These are phyloP conservation scores for Pocillopora grandis DNA, from an alignment of 92 coral and sea anemone genomes.

Conservation along the genomic window DNA sequence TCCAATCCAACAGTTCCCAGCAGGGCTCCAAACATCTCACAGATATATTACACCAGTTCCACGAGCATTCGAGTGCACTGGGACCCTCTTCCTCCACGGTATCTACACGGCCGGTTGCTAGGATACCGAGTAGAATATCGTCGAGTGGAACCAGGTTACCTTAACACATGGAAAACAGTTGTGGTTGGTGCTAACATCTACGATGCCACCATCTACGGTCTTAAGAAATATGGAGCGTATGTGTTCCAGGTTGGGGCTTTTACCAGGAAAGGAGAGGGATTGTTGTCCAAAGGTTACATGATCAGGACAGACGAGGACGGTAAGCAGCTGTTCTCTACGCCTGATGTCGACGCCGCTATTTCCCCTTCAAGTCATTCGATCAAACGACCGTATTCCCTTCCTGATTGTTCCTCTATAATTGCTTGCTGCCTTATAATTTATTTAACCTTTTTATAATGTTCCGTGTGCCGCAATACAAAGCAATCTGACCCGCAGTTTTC, in stretches of 20 bases:
- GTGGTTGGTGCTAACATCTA: slow-evolving; percentile 43
- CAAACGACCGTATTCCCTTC: too few species aligned
- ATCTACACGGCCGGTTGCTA: slow-evolving; percentile 77
- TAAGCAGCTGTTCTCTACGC: slow-evolving; percentile 13
- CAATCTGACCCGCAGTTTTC: too few species aligned
- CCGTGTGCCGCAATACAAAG: too few species aligned
- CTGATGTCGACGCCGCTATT: background rate
- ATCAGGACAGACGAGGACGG: slow-evolving; percentile 90
- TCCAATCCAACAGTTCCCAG: slow-evolving; percentile 54
- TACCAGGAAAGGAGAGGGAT: slow-evolving; percentile 69
- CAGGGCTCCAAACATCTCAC: slow-evolving; percentile 56
- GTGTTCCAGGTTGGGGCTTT: slow-evolving; percentile 80
- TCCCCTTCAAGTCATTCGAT: too few species aligned
- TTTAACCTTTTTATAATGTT: too few species aligned
- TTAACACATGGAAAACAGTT: slow-evolving; percentile 42
- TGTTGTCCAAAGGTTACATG: slow-evolving; percentile 42
- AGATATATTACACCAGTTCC: slow-evolving; percentile 40
- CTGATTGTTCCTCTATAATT: too few species aligned
- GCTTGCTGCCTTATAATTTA: too few species aligned
- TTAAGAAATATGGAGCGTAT: slow-evolving; percentile 67
- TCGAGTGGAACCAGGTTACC: background rate
- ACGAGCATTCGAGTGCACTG: slow-evolving; percentile 80
- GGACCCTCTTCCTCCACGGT: slow-evolving; percentile 68
- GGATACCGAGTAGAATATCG: slow-evolving; percentile 79
- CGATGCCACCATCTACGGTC: slow-evolving; percentile 32